A percentile compares a stretch with the other conserved stretches of the same genome.
These are phyloP conservation scores for Altica lythri DNA, from an alignment of 2,888 invertebrate species.

Conservation along the genomic window DNA sequence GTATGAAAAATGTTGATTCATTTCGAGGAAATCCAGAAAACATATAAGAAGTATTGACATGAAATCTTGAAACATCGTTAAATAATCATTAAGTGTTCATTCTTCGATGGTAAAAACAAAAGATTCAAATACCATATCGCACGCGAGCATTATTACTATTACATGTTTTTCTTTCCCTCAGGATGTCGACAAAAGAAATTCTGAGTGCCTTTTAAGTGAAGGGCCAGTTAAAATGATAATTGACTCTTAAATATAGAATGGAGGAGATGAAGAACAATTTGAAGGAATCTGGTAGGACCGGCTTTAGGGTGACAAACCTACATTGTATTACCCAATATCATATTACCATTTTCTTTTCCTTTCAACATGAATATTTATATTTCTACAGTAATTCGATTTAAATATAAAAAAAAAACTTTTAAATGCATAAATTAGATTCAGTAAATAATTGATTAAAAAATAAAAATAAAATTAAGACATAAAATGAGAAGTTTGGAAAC, in stretches of 20 bases:
- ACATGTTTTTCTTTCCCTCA: slow-evolving; percentile 44
- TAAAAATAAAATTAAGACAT: no score
- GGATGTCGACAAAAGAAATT: slow-evolving; percentile 52
- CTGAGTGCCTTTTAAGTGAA: slow-evolving; percentile 53
- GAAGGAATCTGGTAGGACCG: slow-evolving; percentile 2
- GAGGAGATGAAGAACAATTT: slow-evolving; percentile 13
- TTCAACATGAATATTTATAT: no score
- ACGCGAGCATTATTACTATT: slow-evolving; percentile 36
- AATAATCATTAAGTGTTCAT: slow-evolving; percentile 1
- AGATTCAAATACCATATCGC: slow-evolving; percentile 39
- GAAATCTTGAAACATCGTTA: background rate
- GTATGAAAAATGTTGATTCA: background rate
- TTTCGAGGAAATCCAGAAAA: background rate
- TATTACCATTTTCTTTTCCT: no score
- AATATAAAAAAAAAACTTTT: no score
- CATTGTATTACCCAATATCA: no score
- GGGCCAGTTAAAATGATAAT: slow-evolving; percentile 56
- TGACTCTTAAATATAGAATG: slow-evolving; percentile 48
- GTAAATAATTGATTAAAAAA: no score
- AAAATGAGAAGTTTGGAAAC: no score
- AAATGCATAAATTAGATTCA: no score
- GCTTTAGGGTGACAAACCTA: slow-evolving; percentile 8
- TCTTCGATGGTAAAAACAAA: slow-evolving; percentile 5
- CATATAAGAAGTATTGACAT: background rate
- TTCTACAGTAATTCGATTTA: no score